A percentile compares a stretch with the other conserved stretches of the same genome.
Conservation (phyloP, 2,888 invertebrate species). For the Dasypogon diadema region DNA sequence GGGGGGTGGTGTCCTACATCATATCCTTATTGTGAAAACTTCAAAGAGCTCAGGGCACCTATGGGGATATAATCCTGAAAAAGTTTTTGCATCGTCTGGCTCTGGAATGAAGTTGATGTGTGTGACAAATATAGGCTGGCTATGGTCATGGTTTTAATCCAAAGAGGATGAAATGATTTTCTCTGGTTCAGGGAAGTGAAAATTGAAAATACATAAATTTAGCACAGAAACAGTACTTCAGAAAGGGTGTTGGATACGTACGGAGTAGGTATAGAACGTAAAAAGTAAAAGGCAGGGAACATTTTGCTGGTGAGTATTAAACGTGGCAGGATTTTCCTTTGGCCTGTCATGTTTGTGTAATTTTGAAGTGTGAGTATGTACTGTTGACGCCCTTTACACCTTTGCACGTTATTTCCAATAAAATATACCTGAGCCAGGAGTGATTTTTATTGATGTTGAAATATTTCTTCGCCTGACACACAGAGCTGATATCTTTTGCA, state of each 20-base stretch:
- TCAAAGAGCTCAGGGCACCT: not conserved
- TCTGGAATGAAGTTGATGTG: too few species aligned
- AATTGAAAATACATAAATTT: conserved; percentile 28
- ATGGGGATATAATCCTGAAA: not conserved
- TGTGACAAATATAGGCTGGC: not conserved
- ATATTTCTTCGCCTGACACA: too few species aligned
- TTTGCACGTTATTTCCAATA: too few species aligned
- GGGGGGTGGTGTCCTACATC: conserved; percentile 17
- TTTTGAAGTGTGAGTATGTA: too few species aligned
- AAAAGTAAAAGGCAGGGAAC: conserved; percentile 8
- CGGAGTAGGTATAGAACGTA: too few species aligned
- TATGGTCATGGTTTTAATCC: conserved; percentile 18
- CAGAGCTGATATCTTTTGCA: too few species aligned
- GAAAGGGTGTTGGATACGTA: not conserved
- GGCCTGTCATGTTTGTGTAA: too few species aligned
- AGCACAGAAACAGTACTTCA: not conserved
- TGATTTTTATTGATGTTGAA: too few species aligned
- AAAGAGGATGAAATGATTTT: conserved; percentile 6
- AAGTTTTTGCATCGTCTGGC: not conserved
- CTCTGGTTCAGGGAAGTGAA: not conserved
- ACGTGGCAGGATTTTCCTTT: conserved; percentile 1
- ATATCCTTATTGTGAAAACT: conserved; percentile 14
- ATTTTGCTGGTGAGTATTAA: not conserved
- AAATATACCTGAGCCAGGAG: too few species aligned
- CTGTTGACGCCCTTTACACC: too few species aligned